Conservation (phyloP, 2,113 vertebrate genomes). For the Oryctolagus cuniculus region mOryCun1.1 NC_091442.1:95493001-95493500, state of each 20-base stretch:
- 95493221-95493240: conserved; percentile 41
- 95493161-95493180: neutral
- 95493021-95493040: neutral
- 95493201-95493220: neutral
- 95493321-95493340: neutral
- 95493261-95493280: neutral
- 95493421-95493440: neutral
- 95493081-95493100: neutral
- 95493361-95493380: conserved; percentile 16
- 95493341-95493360: neutral
- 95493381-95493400: neutral
- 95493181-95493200: neutral
- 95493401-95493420: conserved; percentile 7
- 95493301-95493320: neutral
- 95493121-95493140: neutral
- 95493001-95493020: fast-evolving
- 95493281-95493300: neutral
- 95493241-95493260: conserved; percentile 18
- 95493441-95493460: neutral
- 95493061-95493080: neutral
- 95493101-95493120: neutral
- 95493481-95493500: neutral
- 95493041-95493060: neutral
- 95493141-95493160: neutral
- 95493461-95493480: neutral